Conservation (phyloP, 2,113 vertebrate genomes). For the Pedionomus torquatus region DNA sequence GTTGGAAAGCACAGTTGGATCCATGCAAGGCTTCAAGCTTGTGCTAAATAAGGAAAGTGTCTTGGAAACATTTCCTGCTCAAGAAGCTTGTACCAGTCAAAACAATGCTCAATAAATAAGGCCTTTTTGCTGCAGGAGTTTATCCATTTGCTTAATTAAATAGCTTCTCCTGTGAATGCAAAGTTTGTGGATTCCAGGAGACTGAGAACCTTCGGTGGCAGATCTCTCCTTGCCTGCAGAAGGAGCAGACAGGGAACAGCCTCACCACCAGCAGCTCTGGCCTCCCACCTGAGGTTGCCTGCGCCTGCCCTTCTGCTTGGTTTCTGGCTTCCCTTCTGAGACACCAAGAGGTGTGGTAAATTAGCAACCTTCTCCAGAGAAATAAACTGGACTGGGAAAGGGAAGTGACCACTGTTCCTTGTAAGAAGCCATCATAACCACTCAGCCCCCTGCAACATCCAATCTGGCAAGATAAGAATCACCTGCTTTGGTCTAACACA, state of each 20-base stretch:
- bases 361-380: not conserved
- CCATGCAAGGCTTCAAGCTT: not conserved
- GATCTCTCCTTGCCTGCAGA: not conserved
- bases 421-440: not conserved
- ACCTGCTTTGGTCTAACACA: not conserved
- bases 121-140: slow-evolving; percentile 18
- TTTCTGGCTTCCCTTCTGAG: not conserved
- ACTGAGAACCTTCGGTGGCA: not conserved
- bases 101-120: slow-evolving; percentile 55
- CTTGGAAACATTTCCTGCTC: slow-evolving; percentile 42
- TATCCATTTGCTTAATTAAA: slow-evolving; percentile 52
- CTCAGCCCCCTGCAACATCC: not conserved
- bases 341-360: not conserved
- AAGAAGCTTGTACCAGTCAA: slow-evolving; percentile 44
- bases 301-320: not conserved
- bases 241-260: not conserved
- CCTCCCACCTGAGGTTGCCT: not conserved
- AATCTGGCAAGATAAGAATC: not conserved
- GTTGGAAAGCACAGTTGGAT: slow-evolving; percentile 19
- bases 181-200: not conserved
- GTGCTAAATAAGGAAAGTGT: slow-evolving; percentile 14
- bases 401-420: not conserved
- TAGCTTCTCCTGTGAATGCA: not conserved
- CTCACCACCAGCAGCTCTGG: not conserved
- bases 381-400: not conserved